phyloP scores from a whole-genome alignment of 2,797 vertebrate species.

The Squalus acanthias region DNA sequence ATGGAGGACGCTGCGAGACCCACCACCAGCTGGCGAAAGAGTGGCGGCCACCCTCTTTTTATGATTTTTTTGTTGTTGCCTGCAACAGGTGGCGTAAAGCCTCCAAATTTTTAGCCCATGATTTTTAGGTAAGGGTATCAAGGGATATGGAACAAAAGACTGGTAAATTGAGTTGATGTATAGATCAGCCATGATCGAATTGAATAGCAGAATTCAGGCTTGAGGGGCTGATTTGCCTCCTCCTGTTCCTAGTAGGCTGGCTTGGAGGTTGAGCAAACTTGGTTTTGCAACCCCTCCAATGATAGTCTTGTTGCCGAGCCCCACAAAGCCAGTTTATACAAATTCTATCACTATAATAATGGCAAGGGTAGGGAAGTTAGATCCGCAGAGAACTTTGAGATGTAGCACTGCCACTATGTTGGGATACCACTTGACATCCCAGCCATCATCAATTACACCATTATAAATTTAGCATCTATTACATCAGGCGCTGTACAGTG shows the following conservation, averaged over 20 bases:
- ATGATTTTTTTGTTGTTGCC: no score
- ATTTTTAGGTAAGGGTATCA: no score
- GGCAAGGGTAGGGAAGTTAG: not conserved
- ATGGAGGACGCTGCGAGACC: no score
- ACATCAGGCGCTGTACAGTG: not conserved
- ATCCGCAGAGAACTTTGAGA: not conserved
- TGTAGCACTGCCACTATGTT: not conserved
- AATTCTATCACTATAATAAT: not conserved
- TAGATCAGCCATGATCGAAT: not conserved
- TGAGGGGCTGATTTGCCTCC: not conserved
- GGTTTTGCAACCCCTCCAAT: not conserved
- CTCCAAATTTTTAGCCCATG: no score
- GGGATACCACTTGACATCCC: not conserved
- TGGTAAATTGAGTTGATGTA: not conserved
- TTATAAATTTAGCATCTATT: no score
- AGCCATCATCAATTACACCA: not conserved
- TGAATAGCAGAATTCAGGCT: not conserved
- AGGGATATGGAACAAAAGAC: not conserved
- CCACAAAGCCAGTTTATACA: not conserved
- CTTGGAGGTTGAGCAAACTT: not conserved
- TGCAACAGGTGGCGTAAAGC: no score
- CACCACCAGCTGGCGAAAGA: no score
- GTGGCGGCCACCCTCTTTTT: no score
- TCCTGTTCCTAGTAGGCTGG: not conserved
- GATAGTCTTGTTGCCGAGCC: not conserved